A percentile compares a stretch with the other conserved stretches of the same genome.
Evolutionary conservation across 2,797 vertebrate species (phyloP).

Genomic region (Hephaestus fuliginosus): DNA sequence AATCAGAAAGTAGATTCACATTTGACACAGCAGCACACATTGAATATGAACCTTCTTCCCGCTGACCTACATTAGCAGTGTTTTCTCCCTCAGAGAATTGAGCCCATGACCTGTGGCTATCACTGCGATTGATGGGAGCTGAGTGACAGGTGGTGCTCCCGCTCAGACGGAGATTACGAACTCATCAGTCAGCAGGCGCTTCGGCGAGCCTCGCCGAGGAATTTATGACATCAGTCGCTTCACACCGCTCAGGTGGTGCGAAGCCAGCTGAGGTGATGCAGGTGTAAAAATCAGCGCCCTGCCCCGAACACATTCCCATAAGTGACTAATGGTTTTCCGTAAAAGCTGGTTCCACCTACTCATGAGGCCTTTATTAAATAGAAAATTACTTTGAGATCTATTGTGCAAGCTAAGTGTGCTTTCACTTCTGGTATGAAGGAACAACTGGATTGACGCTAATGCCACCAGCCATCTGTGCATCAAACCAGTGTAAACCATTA

Average conservation of each 20-base stretch:
- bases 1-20: not conserved
- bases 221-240: constrained; percentile 67
- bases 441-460: constrained; percentile 9
- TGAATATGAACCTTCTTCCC: constrained; percentile 17
- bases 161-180: constrained; percentile 61
- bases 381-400: constrained; percentile 22
- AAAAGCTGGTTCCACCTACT: not conserved
- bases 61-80: constrained; percentile 39
- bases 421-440: constrained; percentile 19
- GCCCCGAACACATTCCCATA: constrained; percentile 36
- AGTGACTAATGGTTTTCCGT: constrained; percentile 68
- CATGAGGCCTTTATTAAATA: not conserved
- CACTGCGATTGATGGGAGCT: constrained; percentile 59
- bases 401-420: not conserved
- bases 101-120: constrained; percentile 39
- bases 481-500: constrained; percentile 33
- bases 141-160: constrained; percentile 68
- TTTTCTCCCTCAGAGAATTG: constrained; percentile 19
- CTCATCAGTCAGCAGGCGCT: constrained; percentile 57
- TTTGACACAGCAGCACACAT: not conserved
- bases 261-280: constrained; percentile 37
- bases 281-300: constrained; percentile 54
- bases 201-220: constrained; percentile 58
- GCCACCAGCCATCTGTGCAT: constrained; percentile 21
- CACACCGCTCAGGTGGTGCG: constrained; percentile 11